phyloP scores from a whole-genome alignment of 2,113 vertebrate species.

The Protobothrops mucrosquamatus region DNA sequence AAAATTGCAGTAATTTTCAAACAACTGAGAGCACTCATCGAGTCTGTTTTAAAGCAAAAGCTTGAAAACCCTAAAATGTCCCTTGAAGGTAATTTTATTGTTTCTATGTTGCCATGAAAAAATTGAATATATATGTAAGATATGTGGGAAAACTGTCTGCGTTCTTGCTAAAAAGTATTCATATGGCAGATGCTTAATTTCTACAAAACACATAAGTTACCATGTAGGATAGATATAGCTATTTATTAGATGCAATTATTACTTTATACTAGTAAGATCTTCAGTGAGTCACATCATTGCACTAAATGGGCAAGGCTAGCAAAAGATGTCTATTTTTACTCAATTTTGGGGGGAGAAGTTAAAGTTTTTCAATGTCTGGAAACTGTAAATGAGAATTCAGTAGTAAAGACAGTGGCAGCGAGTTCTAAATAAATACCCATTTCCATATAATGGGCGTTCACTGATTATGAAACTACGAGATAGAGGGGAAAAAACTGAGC shows the following conservation, averaged over 20 bases:
- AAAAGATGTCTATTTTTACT: neutral
- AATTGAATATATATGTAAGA: neutral
- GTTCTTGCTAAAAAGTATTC: neutral
- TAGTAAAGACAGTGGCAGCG: neutral
- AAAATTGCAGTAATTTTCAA: conserved; percentile 98
- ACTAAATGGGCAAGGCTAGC: neutral
- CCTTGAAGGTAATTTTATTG: conserved; percentile 83
- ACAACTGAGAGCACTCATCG: conserved; percentile 89
- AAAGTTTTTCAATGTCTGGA: neutral
- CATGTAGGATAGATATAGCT: neutral
- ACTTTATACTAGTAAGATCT: neutral
- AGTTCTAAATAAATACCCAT: neutral
- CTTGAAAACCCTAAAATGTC: conserved; percentile 92
- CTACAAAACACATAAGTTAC: neutral
- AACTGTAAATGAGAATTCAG: neutral
- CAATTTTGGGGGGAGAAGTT: neutral
- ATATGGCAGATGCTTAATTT: neutral
- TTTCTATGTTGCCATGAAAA: neutral
- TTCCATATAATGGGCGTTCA: neutral
- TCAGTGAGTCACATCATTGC: neutral
- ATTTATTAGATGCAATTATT: neutral
- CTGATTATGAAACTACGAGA: neutral
- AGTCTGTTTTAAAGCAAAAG: conserved; percentile 89
- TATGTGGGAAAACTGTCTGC: neutral
- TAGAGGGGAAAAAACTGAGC: neutral